phyloP scores from a whole-genome alignment of 2,113 vertebrate species.

The Nansenia antarctica region DNA sequence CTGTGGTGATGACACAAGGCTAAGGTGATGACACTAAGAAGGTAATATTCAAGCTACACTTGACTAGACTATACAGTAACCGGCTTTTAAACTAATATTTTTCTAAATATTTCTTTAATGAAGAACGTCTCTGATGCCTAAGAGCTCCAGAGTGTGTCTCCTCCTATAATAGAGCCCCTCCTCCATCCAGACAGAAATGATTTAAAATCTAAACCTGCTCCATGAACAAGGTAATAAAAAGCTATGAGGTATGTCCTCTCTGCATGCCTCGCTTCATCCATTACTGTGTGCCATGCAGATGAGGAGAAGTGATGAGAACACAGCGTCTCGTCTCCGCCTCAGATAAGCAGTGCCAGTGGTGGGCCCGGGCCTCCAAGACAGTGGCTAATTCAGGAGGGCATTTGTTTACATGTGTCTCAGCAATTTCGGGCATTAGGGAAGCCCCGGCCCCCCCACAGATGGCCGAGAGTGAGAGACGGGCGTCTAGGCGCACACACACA shows the following conservation, averaged over 20 bases:
- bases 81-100: too few relatives aligned
- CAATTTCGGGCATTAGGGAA: constrained; percentile 74
- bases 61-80: not conserved
- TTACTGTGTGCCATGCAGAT: constrained; percentile 6
- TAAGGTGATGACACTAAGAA: too few relatives aligned
- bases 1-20: too few relatives aligned
- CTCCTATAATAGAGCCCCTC: not conserved
- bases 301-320: constrained; percentile 1
- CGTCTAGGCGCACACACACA: constrained; percentile 40
- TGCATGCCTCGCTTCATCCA: not conserved
- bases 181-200: not conserved
- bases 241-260: constrained; percentile 6
- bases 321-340: too few relatives aligned
- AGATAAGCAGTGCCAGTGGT: constrained; percentile 22
- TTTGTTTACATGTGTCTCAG: constrained; percentile 85
- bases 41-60: not conserved
- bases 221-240: not conserved
- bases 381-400: constrained; percentile 42
- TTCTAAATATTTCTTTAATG: not conserved
- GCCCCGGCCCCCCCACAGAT: constrained; percentile 42
- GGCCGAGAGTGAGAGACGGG: constrained; percentile 41
- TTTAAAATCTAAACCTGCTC: constrained; percentile 9
- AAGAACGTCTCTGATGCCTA: not conserved
- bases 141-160: not conserved
- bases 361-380: constrained; percentile 13